phyloP scores from a whole-genome alignment of 2,888 invertebrate species.

The Hofmannophila pseudospretella region DNA sequence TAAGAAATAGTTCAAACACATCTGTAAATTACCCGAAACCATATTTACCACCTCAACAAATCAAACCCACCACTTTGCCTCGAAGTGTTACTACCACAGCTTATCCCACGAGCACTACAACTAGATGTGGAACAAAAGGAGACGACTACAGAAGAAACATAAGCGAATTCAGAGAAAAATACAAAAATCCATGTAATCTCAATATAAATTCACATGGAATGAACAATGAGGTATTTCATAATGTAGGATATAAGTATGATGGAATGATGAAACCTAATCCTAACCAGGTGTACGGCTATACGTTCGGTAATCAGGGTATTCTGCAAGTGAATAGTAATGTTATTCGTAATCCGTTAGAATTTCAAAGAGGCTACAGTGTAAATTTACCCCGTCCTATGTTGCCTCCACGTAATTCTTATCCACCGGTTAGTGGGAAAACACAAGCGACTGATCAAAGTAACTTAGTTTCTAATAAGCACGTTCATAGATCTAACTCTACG shows the following conservation, averaged over 20 bases:
- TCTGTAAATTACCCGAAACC: slow-evolving; percentile 69
- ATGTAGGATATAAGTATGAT: slow-evolving; percentile 65
- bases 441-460: slow-evolving; percentile 73
- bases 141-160: slow-evolving; percentile 79
- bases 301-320: slow-evolving; percentile 77
- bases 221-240: slow-evolving; percentile 69
- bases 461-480: slow-evolving; percentile 71
- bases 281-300: slow-evolving; percentile 71
- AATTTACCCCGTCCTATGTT: slow-evolving; percentile 78
- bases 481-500: slow-evolving; percentile 81
- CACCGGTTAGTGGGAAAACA: slow-evolving; percentile 77
- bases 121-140: slow-evolving; percentile 62
- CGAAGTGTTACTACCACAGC: slow-evolving; percentile 68
- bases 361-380: slow-evolving; percentile 76
- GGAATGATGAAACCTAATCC: slow-evolving; percentile 57
- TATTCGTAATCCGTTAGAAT: slow-evolving; percentile 76
- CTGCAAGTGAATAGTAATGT: slow-evolving; percentile 62
- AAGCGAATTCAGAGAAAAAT: slow-evolving; percentile 80
- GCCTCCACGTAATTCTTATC: slow-evolving; percentile 81
- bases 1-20: slow-evolving; percentile 57
- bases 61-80: slow-evolving; percentile 69
- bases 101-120: slow-evolving; percentile 65
- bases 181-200: slow-evolving; percentile 75
- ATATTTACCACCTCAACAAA: slow-evolving; percentile 57
- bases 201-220: slow-evolving; percentile 47